These are phyloP conservation scores for Furnarius figulus DNA, from an alignment of 2,113 vertebrate species.

Conservation along the genomic window DNA sequence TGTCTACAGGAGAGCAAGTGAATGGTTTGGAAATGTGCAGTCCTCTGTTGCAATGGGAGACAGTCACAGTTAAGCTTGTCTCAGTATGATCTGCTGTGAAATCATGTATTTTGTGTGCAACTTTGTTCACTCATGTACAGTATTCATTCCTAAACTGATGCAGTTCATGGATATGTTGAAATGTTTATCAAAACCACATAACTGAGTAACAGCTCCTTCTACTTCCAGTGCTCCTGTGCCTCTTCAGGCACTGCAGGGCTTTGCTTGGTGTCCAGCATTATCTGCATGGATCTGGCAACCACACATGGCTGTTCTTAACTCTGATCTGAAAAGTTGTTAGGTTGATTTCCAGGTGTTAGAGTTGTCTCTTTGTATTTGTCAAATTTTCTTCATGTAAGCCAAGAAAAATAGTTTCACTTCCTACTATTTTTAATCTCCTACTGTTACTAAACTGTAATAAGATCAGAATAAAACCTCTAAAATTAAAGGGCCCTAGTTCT, in stretches of 20 bases:
- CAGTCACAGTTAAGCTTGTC: background rate
- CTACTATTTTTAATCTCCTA: background rate
- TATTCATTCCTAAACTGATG: background rate
- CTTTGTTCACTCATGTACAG: background rate
- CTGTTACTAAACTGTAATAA: background rate
- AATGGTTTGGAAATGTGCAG: background rate
- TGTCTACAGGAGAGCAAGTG: background rate
- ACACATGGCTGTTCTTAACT: fast-evolving
- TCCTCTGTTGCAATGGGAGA: background rate
- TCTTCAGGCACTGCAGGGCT: background rate
- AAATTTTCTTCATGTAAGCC: background rate
- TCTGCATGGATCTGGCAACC: background rate
- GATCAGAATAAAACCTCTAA: background rate
- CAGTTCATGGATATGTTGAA: background rate
- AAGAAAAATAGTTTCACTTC: background rate
- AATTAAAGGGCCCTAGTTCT: background rate
- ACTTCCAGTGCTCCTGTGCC: background rate
- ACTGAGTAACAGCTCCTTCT: background rate
- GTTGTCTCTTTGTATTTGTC: background rate
- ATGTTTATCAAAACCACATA: background rate
- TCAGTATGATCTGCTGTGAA: background rate
- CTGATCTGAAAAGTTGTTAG: background rate
- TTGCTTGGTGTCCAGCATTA: background rate
- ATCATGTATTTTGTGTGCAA: background rate
- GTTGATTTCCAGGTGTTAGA: background rate